A percentile compares a stretch with the other conserved stretches of the same genome.
Evolutionary conservation across 2,113 vertebrate genomes (phyloP).

Genomic region (Litocranius walleri): DNA sequence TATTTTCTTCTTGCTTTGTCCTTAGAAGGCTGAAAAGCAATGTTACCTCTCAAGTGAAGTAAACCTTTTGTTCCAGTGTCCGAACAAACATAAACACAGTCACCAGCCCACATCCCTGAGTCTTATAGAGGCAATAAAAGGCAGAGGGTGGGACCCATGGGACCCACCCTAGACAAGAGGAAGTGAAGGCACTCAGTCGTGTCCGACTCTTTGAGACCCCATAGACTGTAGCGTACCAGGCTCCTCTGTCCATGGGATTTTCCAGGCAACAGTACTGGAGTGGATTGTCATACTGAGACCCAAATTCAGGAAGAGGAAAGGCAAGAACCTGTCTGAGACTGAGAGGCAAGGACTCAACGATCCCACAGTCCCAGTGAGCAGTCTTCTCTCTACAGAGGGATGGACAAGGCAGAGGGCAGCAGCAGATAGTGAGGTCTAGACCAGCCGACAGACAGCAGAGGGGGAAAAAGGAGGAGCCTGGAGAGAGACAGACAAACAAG

Average conservation of each 20-base stretch:
- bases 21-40: background rate
- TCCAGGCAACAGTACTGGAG: too few relatives aligned
- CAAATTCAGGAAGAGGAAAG: background rate
- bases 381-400: background rate
- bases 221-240: too few relatives aligned
- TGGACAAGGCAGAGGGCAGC: background rate
- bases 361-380: background rate
- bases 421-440: background rate
- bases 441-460: background rate
- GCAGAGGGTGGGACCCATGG: background rate
- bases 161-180: background rate
- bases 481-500: constrained; percentile 48
- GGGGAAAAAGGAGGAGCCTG: background rate
- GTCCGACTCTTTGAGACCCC: too few relatives aligned
- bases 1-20: constrained; percentile 19
- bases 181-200: background rate
- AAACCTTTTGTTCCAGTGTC: constrained; percentile 13
- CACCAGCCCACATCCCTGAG: background rate
- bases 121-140: background rate
- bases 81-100: background rate
- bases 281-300: background rate
- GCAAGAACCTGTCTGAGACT: background rate
- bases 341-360: background rate
- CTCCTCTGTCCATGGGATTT: too few relatives aligned
- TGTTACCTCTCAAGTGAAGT: background rate